phyloP scores from a whole-genome alignment of 2,113 vertebrate genomes.

The Phylloscopus trochilus region DNA sequence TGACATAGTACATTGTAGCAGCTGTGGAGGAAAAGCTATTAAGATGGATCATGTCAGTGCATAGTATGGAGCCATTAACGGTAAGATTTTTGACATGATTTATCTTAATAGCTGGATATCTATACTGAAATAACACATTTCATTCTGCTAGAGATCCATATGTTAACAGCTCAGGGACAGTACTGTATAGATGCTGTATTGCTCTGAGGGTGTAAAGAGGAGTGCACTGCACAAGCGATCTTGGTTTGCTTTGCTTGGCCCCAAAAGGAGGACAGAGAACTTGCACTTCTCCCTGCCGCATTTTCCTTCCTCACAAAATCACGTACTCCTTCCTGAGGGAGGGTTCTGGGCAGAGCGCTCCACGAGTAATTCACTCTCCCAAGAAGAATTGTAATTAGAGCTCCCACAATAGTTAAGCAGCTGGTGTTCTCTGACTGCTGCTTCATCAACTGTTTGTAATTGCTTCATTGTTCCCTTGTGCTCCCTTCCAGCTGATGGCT shows the following conservation, averaged over 20 bases:
- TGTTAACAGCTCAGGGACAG: background rate
- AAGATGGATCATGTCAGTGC: background rate
- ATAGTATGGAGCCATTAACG: background rate
- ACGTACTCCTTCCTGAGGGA: background rate
- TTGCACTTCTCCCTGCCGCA: background rate
- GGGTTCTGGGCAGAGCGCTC: background rate
- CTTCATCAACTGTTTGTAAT: slow-evolving; percentile 51
- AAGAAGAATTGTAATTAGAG: slow-evolving; percentile 61
- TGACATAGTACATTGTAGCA: slow-evolving; percentile 16
- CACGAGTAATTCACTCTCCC: slow-evolving; percentile 31
- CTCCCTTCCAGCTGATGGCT: slow-evolving; percentile 51
- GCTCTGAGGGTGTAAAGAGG: background rate
- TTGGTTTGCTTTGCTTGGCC: background rate
- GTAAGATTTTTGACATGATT: slow-evolving; percentile 27
- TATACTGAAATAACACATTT: background rate
- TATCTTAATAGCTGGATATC: background rate
- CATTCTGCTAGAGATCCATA: background rate
- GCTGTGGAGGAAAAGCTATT: slow-evolving; percentile 2
- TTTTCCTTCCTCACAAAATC: background rate
- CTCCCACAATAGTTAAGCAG: slow-evolving; percentile 58
- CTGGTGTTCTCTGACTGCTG: slow-evolving; percentile 65
- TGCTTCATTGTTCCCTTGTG: slow-evolving; percentile 58
- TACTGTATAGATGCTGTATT: background rate
- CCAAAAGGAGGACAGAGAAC: background rate
- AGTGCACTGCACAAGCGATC: rapidly evolving